A percentile compares a stretch with the other conserved stretches of the same genome.
Evolutionary conservation across 2,113 vertebrate genomes (phyloP).

Genomic region (Eudorcas thomsonii): DNA sequence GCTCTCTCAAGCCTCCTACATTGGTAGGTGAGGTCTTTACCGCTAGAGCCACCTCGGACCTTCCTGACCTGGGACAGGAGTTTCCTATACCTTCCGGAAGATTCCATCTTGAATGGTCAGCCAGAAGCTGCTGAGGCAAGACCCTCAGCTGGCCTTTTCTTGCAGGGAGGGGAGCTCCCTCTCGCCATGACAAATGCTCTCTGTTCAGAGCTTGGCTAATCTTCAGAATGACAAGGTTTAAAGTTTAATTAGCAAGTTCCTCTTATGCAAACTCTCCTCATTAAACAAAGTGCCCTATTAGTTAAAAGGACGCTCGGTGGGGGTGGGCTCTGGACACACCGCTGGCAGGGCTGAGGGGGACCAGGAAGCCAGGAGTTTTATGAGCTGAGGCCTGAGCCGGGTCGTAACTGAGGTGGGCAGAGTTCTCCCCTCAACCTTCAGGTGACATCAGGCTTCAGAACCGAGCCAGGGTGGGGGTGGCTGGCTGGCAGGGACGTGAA

Average conservation of each 20-base stretch:
- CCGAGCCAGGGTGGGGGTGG: background rate
- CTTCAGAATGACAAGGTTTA: slow-evolving; percentile 60
- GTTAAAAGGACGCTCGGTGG: slow-evolving; percentile 29
- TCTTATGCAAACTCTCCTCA: slow-evolving; percentile 77
- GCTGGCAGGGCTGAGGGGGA: slow-evolving; percentile 33
- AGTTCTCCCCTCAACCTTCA: background rate
- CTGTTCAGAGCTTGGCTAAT: background rate
- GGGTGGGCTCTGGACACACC: background rate
- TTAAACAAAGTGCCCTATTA: slow-evolving; percentile 80
- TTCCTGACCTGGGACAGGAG: background rate
- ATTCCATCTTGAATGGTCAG: background rate
- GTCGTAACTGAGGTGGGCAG: slow-evolving; percentile 15
- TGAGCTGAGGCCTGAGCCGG: background rate
- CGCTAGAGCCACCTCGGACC: rapidly evolving
- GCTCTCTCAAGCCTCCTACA: background rate
- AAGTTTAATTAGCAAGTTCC: slow-evolving; percentile 73
- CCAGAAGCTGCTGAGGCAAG: background rate
- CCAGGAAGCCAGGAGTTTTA: background rate
- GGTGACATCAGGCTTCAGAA: background rate
- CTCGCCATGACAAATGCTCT: background rate
- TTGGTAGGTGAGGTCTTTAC: background rate
- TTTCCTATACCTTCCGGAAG: background rate
- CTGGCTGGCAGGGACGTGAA: background rate
- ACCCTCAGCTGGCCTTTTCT: background rate
- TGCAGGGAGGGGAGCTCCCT: background rate